Evolutionary conservation across 23 tunicate genomes (phyloP), one percentile per base, ranked within the genome.

Genomic region (Clavelina lepadiformis): DNA sequence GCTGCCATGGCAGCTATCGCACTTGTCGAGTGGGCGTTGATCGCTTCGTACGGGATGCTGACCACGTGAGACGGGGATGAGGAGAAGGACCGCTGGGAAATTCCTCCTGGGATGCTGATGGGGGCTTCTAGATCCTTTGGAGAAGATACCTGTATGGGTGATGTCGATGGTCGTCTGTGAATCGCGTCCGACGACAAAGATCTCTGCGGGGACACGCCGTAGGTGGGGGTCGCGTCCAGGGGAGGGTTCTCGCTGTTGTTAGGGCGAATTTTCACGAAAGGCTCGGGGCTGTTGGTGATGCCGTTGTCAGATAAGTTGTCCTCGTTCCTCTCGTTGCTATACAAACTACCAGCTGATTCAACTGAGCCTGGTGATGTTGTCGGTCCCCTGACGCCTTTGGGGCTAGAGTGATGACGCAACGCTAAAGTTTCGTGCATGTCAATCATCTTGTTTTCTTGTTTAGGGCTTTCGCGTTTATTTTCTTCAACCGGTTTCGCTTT

Each of bases 1-100:
- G 83, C 83, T 41, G 81, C 91, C 70, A 74, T 76, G 5, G 83
- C 78, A 2, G 71, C 83, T 1, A 68, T 52, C 8, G 91, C 36
- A 36, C 22, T 54, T 55, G 54, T 21, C 21, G 60, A 28, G 41
- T 76, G 55, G 63, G 71, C 65, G 36, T 56, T 51, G 23, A 66
- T 37, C 18, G 66, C 37, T 56, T 56, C 73, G 34, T 65, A 66
- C 28, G 21, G 28, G 7, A 63, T 4, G 34, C 56, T 2, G 24
- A 51, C 7, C 3, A 47, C 21, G 24, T 51, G 68, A 35, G 68
- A 63, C 3, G 3, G 24, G 7, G 28, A 3, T 35, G 49, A 28
- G 5, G 68, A 51, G 11, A 29, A 35, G 11, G 50, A 30, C 28
- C 50, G 28, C 5, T 15, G 18, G n/a, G 49, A 28, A 8, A 21